Evolutionary conservation across 2,797 vertebrate genomes (phyloP), one percentile per base, ranked within the genome.

Genomic region (Merluccius polli): DNA sequence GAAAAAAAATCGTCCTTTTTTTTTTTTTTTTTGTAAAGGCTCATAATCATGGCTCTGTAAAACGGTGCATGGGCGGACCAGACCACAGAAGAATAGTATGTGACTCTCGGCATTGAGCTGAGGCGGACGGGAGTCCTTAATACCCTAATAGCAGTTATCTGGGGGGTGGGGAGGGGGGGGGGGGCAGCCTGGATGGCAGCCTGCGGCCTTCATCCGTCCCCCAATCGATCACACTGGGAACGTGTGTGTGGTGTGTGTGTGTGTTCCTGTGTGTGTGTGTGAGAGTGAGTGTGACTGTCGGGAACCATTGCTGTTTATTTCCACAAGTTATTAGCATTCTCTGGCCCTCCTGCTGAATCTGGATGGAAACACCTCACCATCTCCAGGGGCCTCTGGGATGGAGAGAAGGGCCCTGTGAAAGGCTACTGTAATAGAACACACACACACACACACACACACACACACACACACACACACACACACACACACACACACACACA

Each of bases 191-290:
- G 89, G 88, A 83, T 70, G 83, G 81, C 81, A 75, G 89, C 90
- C 88, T 81, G 81, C 86, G 83, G 76, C 84, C 82, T 87, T 83
- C 70, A 79, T 86, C 86, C 84, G 82, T 86, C 44, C 18, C 44
- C 74, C 75, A 84, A 91, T 91, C 84, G 90, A 91, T 92, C 88
- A 85, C 83, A 79, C 81, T 69, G 38, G 59, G 83, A 82, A 59
- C 63, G 38, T 12, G 38, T 13, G 12, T 41, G 38, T 33, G 32
- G 32, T 33, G 32, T 33, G 32, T 2, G 32, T 33, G 32, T 2
- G 32, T 33, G 32, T n/a, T n/a, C 32, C 2, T 33, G 32, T 33
- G 32, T 33, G 32, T 2, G 32, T 33, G 32, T 2, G 32, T 33
- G 32, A 3, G 32, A 0, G 68, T 15, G 68, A 0, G 78, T 77